A percentile compares a stretch with the other conserved stretches of the same genome.
These are phyloP conservation scores for Frankliniella intonsa DNA, from an alignment of 2,888 invertebrate species.

Conservation along the genomic window DNA sequence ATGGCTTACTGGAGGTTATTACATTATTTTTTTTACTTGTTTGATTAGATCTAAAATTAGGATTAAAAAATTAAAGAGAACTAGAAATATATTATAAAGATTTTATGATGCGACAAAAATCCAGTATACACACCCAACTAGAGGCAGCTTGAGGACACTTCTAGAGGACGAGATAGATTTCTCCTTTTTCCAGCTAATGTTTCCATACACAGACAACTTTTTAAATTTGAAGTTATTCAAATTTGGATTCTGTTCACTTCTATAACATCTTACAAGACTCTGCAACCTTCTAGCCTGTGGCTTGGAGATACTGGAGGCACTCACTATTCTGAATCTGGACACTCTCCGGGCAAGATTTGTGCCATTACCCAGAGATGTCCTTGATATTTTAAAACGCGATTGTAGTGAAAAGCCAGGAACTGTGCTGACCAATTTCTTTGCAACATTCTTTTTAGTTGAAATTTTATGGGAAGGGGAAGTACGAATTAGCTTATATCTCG, in stretches of 20 bases:
- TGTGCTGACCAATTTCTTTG: neutral
- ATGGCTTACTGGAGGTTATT: neutral
- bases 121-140: too few relatives aligned
- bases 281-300: neutral
- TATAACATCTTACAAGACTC: neutral
- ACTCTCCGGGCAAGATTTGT: neutral
- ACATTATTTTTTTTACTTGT: too few relatives aligned
- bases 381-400: neutral
- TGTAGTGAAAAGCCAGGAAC: neutral
- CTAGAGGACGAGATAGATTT: neutral
- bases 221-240: neutral
- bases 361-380: neutral
- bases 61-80: too few relatives aligned
- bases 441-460: neutral
- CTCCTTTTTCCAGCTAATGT: neutral
- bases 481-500: neutral
- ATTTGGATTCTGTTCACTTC: neutral
- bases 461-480: neutral
- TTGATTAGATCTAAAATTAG: too few relatives aligned
- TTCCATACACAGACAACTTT: neutral
- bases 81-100: too few relatives aligned
- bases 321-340: conserved; percentile 1
- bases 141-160: too few relatives aligned
- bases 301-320: neutral
- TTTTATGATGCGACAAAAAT: too few relatives aligned